These are phyloP conservation scores for Valencia hispanica DNA, from an alignment of 2,797 vertebrate genomes.

Conservation along the genomic window DNA sequence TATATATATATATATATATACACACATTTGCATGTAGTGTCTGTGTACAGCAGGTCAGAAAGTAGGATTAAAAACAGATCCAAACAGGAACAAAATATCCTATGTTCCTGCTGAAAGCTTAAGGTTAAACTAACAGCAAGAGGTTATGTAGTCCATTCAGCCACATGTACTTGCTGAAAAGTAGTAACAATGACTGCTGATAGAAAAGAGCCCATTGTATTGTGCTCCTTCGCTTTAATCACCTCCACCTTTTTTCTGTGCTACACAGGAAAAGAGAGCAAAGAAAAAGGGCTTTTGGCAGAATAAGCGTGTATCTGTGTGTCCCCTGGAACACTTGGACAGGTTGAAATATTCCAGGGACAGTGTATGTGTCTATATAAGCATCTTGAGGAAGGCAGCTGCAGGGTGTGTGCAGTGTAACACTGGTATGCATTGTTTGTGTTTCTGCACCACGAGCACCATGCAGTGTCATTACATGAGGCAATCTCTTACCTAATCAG, in stretches of 20 bases:
- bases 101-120: conserved; percentile 2
- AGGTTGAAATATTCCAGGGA: conserved; percentile 57
- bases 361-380: conserved; percentile 66
- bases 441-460: conserved; percentile 77
- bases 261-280: conserved; percentile 29
- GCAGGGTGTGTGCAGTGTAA: conserved; percentile 72
- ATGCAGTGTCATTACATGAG: conserved; percentile 84
- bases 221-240: conserved; percentile 67
- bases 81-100: conserved; percentile 11
- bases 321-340: conserved; percentile 39
- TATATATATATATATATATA: too few species aligned
- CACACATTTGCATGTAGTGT: too few species aligned
- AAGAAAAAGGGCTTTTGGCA: conserved; percentile 35
- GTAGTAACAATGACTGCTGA: conserved; percentile 50
- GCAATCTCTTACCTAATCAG: conserved; percentile 86
- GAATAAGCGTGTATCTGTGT: conserved; percentile 34
- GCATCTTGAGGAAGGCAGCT: conserved; percentile 70
- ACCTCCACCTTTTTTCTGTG: conserved; percentile 68
- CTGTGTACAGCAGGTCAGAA: not conserved
- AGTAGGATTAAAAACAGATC: conserved; percentile 16
- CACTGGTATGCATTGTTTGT: conserved; percentile 76
- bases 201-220: conserved; percentile 51
- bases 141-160: conserved; percentile 45
- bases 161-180: conserved; percentile 43
- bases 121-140: conserved; percentile 37